phyloP scores from a whole-genome alignment of 2,797 vertebrate species.

The Lutjanus campechanus region DNA sequence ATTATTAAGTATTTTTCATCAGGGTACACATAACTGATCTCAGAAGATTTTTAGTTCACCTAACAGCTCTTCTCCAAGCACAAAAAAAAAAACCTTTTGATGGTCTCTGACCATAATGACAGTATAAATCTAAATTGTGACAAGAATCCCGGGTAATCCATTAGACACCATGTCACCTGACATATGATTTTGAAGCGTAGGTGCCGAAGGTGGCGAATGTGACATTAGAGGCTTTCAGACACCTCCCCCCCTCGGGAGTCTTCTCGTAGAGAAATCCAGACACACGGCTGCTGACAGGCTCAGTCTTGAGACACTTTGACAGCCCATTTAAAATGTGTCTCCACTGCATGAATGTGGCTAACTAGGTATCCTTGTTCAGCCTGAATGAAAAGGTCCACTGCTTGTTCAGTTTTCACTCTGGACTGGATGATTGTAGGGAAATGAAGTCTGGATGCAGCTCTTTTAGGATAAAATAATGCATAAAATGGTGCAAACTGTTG shows the following conservation, averaged over 20 bases:
- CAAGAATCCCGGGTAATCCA: slow-evolving; percentile 35
- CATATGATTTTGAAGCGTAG: slow-evolving; percentile 21
- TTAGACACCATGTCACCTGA: slow-evolving; percentile 29
- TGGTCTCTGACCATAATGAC: slow-evolving; percentile 26
- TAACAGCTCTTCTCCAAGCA: slow-evolving; percentile 7
- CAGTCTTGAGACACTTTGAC: slow-evolving; percentile 34
- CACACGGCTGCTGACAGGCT: slow-evolving; percentile 30
- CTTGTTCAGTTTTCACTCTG: slow-evolving; percentile 17
- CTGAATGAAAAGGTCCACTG: slow-evolving; percentile 8
- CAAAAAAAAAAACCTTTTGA: slow-evolving; percentile 1
- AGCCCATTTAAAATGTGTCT: slow-evolving; percentile 41
- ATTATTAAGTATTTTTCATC: slow-evolving; percentile 9
- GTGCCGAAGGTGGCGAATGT: slow-evolving; percentile 29
- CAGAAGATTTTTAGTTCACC: slow-evolving; percentile 4
- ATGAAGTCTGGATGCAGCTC: slow-evolving; percentile 9
- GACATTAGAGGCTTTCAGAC: slow-evolving; percentile 27
- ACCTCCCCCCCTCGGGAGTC: slow-evolving; percentile 8
- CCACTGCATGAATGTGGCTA: slow-evolving; percentile 22
- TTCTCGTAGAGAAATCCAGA: slow-evolving; percentile 33
- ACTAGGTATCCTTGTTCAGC: slow-evolving; percentile 11
- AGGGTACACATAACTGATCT: background rate
- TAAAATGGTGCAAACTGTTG: slow-evolving; percentile 44
- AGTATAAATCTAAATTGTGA: slow-evolving; percentile 18
- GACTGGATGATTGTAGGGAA: slow-evolving; percentile 9
- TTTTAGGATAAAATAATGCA: slow-evolving; percentile 25